Evolutionary conservation across 1,140 invertebrate species (phyloP).

Genomic region (Pomacea maculata): DNA sequence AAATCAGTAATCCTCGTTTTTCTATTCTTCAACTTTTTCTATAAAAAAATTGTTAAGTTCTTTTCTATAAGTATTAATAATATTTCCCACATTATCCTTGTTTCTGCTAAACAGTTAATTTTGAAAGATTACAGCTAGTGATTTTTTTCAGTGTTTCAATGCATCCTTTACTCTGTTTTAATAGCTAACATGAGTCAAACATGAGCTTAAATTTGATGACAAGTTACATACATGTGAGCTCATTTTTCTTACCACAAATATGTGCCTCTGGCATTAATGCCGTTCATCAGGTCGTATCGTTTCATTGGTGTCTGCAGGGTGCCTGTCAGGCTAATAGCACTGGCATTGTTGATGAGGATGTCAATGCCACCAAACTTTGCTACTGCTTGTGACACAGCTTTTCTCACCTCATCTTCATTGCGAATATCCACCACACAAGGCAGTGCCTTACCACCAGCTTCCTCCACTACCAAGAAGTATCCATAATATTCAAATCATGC

Average conservation of each 20-base stretch:
- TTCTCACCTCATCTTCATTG: constrained; percentile 74
- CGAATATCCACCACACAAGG: constrained; percentile 95
- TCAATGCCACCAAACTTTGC: constrained; percentile 96
- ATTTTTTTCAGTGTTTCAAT: no score
- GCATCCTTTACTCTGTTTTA: no score
- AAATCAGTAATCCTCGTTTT: no score
- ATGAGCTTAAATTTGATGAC: no score
- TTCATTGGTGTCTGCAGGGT: constrained; percentile 94
- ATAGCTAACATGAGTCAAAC: no score
- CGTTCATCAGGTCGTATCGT: constrained; percentile 67
- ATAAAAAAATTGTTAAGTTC: no score
- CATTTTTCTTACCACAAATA: constrained; percentile 58
- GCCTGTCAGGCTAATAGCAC: constrained; percentile 90
- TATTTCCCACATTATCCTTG: no score
- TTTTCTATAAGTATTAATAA: no score
- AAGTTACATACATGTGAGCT: no score
- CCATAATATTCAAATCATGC: background rate
- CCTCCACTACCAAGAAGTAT: constrained; percentile 77
- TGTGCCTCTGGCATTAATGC: constrained; percentile 65
- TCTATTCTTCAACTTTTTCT: no score
- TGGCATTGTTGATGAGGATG: constrained; percentile 94
- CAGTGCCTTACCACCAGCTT: constrained; percentile 87
- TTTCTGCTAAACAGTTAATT: no score
- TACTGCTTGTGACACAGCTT: constrained; percentile 87
- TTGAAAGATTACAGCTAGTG: no score